A percentile compares a stretch with the other conserved stretches of the same genome.
Conservation (phyloP, 2,797 vertebrate genomes). For the Bradypodion pumilum region DNA sequence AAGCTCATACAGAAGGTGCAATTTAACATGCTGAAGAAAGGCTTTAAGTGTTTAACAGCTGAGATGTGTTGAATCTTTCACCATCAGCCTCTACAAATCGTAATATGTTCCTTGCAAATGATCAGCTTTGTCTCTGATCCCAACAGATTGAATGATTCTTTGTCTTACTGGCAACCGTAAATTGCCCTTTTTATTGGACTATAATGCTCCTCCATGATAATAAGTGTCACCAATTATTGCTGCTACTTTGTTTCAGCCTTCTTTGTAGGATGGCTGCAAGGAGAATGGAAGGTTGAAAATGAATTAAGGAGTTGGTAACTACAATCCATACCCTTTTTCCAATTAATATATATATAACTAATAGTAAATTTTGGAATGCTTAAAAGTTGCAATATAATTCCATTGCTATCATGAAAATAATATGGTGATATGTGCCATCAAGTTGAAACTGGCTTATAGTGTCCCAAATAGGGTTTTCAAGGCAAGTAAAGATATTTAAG, state of each 20-base stretch:
- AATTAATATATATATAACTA: slow-evolving; percentile 46
- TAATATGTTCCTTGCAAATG: slow-evolving; percentile 56
- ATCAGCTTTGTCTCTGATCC: slow-evolving; percentile 20
- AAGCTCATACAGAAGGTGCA: slow-evolving; percentile 33
- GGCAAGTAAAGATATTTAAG: too few species aligned
- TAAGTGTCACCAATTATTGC: slow-evolving; percentile 46
- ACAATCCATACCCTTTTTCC: slow-evolving; percentile 23
- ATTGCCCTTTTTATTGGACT: slow-evolving; percentile 43
- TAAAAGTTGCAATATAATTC: slow-evolving; percentile 51
- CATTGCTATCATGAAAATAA: too few species aligned
- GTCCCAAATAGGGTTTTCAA: too few species aligned
- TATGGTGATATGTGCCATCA: too few species aligned
- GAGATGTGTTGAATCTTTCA: slow-evolving; percentile 56
- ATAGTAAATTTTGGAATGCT: slow-evolving; percentile 39
- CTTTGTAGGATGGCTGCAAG: slow-evolving; percentile 39
- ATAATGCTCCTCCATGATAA: slow-evolving; percentile 53
- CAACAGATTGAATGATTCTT: slow-evolving; percentile 48
- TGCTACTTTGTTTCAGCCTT: slow-evolving; percentile 41
- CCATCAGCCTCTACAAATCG: slow-evolving; percentile 43
- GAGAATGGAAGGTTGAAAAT: slow-evolving; percentile 53
- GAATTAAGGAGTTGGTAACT: slow-evolving; percentile 37
- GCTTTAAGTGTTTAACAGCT: slow-evolving; percentile 52
- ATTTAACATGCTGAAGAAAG: slow-evolving; percentile 56
- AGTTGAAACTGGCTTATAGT: too few species aligned
- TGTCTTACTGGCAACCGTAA: slow-evolving; percentile 48